Percentiles rank a stretch among this genome's conserved stretches.
These are phyloP conservation scores for Andrena praecox DNA, from an alignment of 2,888 invertebrate species.

Conservation along the genomic window DNA sequence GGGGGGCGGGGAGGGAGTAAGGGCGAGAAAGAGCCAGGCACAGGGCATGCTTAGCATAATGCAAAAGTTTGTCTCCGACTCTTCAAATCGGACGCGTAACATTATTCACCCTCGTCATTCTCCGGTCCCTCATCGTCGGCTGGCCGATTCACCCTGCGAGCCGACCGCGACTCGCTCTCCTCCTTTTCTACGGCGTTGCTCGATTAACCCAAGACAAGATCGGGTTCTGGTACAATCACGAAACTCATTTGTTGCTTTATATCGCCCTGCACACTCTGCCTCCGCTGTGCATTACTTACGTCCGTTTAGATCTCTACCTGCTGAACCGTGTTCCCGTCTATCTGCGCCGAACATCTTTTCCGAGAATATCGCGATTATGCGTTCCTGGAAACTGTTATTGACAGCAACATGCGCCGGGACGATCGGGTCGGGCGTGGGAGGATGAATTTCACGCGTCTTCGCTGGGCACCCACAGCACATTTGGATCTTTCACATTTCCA, in stretches of 20 bases:
- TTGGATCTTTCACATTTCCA: slow-evolving; percentile 6
- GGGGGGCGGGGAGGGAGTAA: background rate
- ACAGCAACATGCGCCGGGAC: slow-evolving; percentile 33
- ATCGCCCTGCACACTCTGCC: slow-evolving; percentile 62
- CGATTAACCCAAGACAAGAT: slow-evolving; percentile 76
- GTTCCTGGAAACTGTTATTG: slow-evolving; percentile 62
- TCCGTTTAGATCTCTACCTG: slow-evolving; percentile 70
- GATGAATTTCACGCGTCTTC: slow-evolving; percentile 41
- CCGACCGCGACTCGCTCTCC: background rate
- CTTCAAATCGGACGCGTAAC: slow-evolving; percentile 53
- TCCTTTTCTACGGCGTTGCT: slow-evolving; percentile 68
- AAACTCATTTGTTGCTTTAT: slow-evolving; percentile 76
- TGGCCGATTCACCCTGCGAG: slow-evolving; percentile 53
- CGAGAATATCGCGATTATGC: slow-evolving; percentile 57
- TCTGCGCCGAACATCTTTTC: slow-evolving; percentile 57
- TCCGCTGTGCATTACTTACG: slow-evolving; percentile 66
- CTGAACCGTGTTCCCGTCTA: slow-evolving; percentile 51
- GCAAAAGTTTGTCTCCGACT: slow-evolving; percentile 44
- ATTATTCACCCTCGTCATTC: slow-evolving; percentile 65
- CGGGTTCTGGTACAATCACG: slow-evolving; percentile 75
- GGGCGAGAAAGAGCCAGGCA: background rate
- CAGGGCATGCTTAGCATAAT: slow-evolving; percentile 25
- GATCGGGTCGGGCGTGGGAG: slow-evolving; percentile 15
- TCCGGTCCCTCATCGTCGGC: slow-evolving; percentile 32
- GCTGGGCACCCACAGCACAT: background rate